A percentile compares a stretch with the other conserved stretches of the same genome.
Conservation (phyloP, 2,888 invertebrate genomes). For the Oxyscelio sp. region DNA sequence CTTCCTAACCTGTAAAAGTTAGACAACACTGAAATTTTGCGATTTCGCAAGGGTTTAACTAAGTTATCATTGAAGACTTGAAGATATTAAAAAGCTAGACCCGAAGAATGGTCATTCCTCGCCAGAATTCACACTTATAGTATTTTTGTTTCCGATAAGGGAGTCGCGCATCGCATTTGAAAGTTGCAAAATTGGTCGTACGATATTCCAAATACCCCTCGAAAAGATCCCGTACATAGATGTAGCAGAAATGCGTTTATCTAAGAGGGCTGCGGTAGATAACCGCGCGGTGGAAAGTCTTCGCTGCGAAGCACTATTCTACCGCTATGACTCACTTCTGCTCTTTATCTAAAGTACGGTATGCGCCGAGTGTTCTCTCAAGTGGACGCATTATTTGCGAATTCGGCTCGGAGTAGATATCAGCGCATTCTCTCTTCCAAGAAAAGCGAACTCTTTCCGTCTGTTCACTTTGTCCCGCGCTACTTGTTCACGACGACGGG, state of each 20-base stretch:
- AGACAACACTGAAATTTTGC: too few relatives aligned
- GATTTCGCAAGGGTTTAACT: too few relatives aligned
- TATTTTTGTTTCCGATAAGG: too few relatives aligned
- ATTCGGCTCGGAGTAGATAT: slow-evolving; percentile 53
- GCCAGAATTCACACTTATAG: too few relatives aligned
- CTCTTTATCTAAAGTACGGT: slow-evolving; percentile 68
- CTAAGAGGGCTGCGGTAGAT: slow-evolving; percentile 49
- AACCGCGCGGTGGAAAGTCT: slow-evolving; percentile 44
- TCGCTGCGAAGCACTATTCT: slow-evolving; percentile 52
- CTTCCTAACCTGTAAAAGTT: too few relatives aligned
- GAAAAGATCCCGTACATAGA: slow-evolving; percentile 47
- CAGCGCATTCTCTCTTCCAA: slow-evolving; percentile 27
- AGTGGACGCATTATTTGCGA: slow-evolving; percentile 71
- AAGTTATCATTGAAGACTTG: too few relatives aligned
- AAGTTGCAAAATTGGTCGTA: slow-evolving; percentile 36
- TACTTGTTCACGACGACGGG: slow-evolving; percentile 10
- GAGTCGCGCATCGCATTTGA: slow-evolving; percentile 6
- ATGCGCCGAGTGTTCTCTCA: slow-evolving; percentile 45
- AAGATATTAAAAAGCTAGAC: too few relatives aligned
- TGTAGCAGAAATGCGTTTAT: slow-evolving; percentile 56
- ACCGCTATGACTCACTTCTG: slow-evolving; percentile 37
- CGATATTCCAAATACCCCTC: slow-evolving; percentile 22
- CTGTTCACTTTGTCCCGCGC: slow-evolving; percentile 44
- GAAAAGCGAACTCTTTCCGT: slow-evolving; percentile 23
- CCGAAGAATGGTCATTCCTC: too few relatives aligned